Base-by-base conservation (phyloP, 2,797 vertebrate species). In the Tachyglossus aculeatus region DNA sequence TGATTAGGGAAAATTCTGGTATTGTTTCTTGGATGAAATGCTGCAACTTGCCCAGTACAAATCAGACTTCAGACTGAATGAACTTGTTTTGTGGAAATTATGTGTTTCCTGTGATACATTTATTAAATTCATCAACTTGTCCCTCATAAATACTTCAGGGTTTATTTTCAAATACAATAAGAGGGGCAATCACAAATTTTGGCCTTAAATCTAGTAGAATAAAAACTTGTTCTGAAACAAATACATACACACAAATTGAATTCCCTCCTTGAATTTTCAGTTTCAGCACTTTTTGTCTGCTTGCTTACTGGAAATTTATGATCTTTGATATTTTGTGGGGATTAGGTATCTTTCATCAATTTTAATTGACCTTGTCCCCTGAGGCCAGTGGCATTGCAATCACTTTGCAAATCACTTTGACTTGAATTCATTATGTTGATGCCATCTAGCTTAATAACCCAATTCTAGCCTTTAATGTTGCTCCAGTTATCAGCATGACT, bases 141-240 rank as follows among this genome's bases (percentile, higher is more conserved):
- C 24, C 13, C 63, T 57, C 25, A 22, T 8, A 13, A 53, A 44
- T 48, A 37, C 21, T 71, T 70, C 29, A 1, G 2, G 7, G 51
- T 47, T 33, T 65, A 13, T 47, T 75, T 52, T 40, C 21, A 55
- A 77, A 18, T 56, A n/a, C 56, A 60, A 72, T 29, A 25, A 38
- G 63, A 6, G 14, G 27, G 53, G 15, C 40, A n/a, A n/a, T 80
- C 47, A 34, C 50, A 47, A 69, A 51, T 44, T 25, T 45, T 7
- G 24, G 33, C 48, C 22, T 38, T 3, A 25, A 54, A 22, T 16
- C 16, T 29, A 37, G 27, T 34, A 52, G 22, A 53, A 43, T 59
- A 1, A 63, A 40, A 33, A 22, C 32, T 66, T 36, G 2, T 15
- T 24, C 27, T 56, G 19, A 39, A 50, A 38, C 4, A 33, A n/a